A percentile compares a stretch with the other conserved stretches of the same genome.
Evolutionary conservation across 2,888 invertebrate genomes (phyloP).

Genomic region (Drosophila parthenogenetica): DNA sequence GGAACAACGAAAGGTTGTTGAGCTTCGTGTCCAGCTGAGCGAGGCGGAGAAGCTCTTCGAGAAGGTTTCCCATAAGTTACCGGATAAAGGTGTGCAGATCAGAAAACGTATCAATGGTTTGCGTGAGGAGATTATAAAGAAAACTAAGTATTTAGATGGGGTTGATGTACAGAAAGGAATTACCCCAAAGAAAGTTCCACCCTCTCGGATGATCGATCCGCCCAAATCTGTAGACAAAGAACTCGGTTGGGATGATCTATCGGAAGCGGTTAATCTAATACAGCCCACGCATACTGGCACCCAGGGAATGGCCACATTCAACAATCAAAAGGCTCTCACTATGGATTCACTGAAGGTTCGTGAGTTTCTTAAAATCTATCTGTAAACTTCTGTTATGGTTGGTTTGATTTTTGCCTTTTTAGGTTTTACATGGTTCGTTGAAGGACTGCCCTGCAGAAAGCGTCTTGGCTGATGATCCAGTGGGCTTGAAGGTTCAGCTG

Average conservation of each 20-base stretch:
- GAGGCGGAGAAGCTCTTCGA: constrained; percentile 80
- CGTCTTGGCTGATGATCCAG: constrained; percentile 87
- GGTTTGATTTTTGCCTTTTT: not conserved
- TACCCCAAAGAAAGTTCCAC: not conserved
- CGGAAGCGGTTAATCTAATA: constrained; percentile 81
- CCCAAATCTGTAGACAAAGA: constrained; percentile 31
- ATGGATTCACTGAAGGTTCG: constrained; percentile 88
- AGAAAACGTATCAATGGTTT: constrained; percentile 85
- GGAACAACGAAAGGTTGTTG: constrained; percentile 85
- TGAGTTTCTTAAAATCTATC: not conserved
- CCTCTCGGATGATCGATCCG: constrained; percentile 5
- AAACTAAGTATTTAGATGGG: constrained; percentile 86
- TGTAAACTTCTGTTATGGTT: not conserved
- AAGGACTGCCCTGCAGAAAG: constrained; percentile 88
- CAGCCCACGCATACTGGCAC: constrained; percentile 82
- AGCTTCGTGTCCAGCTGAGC: constrained; percentile 85
- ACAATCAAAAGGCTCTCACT: constrained; percentile 89
- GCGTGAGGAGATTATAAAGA: constrained; percentile 85
- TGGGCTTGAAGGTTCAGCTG: constrained; percentile 88
- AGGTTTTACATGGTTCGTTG: constrained; percentile 89
- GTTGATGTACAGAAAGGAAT: constrained; percentile 85
- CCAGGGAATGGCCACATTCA: constrained; percentile 89
- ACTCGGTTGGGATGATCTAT: constrained; percentile 82
- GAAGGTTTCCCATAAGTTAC: constrained; percentile 85
- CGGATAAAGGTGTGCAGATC: constrained; percentile 88